Conservation (phyloP, 2,888 invertebrate genomes). For the Byasa hedistus region DNA sequence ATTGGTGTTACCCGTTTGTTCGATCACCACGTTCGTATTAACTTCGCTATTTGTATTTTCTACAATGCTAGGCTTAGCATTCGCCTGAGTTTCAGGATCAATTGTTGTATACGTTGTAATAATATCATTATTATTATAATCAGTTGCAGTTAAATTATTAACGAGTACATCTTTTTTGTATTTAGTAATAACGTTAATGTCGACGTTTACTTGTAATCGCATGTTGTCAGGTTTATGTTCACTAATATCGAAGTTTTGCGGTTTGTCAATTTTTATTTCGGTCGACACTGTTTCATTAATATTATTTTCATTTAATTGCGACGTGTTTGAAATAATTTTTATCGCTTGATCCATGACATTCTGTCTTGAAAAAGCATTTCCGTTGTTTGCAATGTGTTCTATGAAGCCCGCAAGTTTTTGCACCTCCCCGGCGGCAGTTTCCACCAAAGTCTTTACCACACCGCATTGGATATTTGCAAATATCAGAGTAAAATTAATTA, state of each 20-base stretch:
- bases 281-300: constrained; percentile 4
- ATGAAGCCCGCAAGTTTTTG: background rate
- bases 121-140: background rate
- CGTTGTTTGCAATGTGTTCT: background rate
- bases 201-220: constrained; percentile 21
- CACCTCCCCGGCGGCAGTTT: constrained; percentile 18
- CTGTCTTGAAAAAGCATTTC: too few relatives aligned
- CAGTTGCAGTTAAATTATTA: background rate
- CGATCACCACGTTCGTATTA: too few relatives aligned
- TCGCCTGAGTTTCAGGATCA: background rate
- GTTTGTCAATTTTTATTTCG: constrained; percentile 2
- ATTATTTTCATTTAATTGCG: background rate
- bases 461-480: constrained; percentile 23
- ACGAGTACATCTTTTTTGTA: constrained; percentile 7
- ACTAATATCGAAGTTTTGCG: background rate
- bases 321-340: constrained; percentile 1
- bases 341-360: background rate
- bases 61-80: background rate
- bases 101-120: background rate
- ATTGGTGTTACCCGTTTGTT: background rate
- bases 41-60: background rate
- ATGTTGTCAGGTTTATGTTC: constrained; percentile 4
- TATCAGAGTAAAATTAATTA: constrained; percentile 7
- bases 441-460: constrained; percentile 17
- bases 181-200: constrained; percentile 16